phyloP scores from a whole-genome alignment of 2,797 vertebrate genomes.

The Rhyacichthys aspro region DNA sequence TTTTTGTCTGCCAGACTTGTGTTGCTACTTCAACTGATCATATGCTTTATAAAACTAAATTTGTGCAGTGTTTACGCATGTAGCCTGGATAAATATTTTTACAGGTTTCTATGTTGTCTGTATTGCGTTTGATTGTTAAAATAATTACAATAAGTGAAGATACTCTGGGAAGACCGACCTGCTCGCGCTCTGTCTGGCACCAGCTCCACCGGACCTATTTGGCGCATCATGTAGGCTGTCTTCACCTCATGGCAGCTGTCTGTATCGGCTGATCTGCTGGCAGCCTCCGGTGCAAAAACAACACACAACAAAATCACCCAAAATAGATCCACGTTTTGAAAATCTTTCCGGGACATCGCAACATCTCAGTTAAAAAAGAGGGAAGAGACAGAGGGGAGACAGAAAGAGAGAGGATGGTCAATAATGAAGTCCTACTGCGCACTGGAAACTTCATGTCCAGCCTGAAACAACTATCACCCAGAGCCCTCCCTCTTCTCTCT shows the following conservation, averaged over 20 bases:
- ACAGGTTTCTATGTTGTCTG: no score
- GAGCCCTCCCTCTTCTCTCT: not conserved
- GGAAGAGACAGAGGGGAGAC: not conserved
- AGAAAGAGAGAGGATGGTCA: slow-evolving; percentile 12
- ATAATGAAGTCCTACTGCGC: not conserved
- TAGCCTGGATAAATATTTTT: no score
- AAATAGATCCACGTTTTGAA: slow-evolving; percentile 70
- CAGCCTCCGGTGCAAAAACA: slow-evolving; percentile 29
- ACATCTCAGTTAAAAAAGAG: slow-evolving; percentile 73
- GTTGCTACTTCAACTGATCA: no score
- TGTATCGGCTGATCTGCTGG: slow-evolving; percentile 62
- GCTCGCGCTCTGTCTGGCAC: slow-evolving; percentile 86
- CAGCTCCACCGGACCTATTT: slow-evolving; percentile 87
- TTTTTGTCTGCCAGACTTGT: no score
- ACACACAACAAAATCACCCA: slow-evolving; percentile 62
- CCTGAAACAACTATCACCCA: not conserved
- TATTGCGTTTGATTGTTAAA: no score
- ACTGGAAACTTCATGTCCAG: slow-evolving; percentile 1
- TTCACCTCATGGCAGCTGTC: slow-evolving; percentile 91
- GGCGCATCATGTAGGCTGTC: slow-evolving; percentile 90
- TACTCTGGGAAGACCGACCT: slow-evolving; percentile 74
- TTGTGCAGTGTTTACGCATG: no score
- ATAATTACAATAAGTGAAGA: no score
- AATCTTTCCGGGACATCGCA: slow-evolving; percentile 77
- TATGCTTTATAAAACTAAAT: no score